Conservation (phyloP, 2,888 invertebrate genomes). For the Drosophila mettleri region DNA sequence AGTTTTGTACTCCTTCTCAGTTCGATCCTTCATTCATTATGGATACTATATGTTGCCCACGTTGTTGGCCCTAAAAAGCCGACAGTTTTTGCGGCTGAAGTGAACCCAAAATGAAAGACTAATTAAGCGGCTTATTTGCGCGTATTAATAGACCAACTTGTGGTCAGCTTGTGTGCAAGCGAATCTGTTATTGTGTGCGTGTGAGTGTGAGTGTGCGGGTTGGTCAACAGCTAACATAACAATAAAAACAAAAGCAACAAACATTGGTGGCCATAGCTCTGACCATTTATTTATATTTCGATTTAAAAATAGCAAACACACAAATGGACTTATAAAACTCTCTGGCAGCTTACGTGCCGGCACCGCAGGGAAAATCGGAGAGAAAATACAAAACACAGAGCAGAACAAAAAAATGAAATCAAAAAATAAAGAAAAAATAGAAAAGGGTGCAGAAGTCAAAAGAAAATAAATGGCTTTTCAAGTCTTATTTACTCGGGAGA, state of each 20-base stretch:
- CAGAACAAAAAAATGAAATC: constrained; percentile 25
- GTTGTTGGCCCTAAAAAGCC: constrained; percentile 61
- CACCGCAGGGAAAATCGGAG: constrained; percentile 25
- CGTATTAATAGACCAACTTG: constrained; percentile 78
- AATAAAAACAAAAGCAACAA: constrained; percentile 36
- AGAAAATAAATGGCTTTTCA: constrained; percentile 75
- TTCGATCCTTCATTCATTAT: constrained; percentile 73
- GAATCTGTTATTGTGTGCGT: background rate
- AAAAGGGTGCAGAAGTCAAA: constrained; percentile 74
- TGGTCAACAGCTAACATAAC: constrained; percentile 42
- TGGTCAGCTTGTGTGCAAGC: constrained; percentile 49
- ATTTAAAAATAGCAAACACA: constrained; percentile 73
- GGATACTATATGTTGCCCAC: constrained; percentile 57
- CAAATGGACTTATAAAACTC: constrained; percentile 76
- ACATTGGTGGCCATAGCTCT: constrained; percentile 18
- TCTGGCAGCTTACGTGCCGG: constrained; percentile 65
- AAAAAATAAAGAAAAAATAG: constrained; percentile 9
- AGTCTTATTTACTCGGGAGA: constrained; percentile 68
- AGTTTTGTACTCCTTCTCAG: constrained; percentile 32
- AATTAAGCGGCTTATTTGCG: constrained; percentile 80
- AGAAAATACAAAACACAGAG: constrained; percentile 19
- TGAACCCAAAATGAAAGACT: constrained; percentile 77
- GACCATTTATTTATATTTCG: constrained; percentile 74
- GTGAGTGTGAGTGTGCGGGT: constrained; percentile 23
- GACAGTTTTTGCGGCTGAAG: constrained; percentile 70